Base-by-base conservation (phyloP, 2,797 vertebrate genomes). In the Monodelphis domestica region DNA sequence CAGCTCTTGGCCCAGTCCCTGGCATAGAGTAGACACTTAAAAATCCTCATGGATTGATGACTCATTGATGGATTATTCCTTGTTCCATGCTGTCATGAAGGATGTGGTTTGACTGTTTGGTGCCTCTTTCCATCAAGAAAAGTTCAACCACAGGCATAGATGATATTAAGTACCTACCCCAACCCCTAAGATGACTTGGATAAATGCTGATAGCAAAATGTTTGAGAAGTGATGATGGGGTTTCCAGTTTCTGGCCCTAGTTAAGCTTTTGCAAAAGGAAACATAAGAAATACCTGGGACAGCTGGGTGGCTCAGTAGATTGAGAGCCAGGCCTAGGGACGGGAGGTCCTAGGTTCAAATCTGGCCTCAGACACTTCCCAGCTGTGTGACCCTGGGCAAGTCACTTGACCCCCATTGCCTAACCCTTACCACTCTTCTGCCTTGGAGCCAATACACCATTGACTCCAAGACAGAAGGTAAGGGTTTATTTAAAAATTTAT, bases 81-180 rank as follows among this genome's bases (percentile, higher is more conserved):
- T 63, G 15, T n/a, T n/a, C 3, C 33, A 6, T 70, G 38, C 2
- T 17, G 54, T 88, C 56, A 12, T 84, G 30, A 88, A 93, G 33
- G 53, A 50, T 88, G 12, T 10, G 88, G 87, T 78, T 90, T 94
- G 92, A 55, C 51, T 84, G 50, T 29, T 26, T 56, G 89, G 26
- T 26, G 54, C 90, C n/a, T 54, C 57, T 70, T 78, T 93, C 87
- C 70, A 14, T 91, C 91, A 70, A 94, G 53, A 63, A 87, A 45
- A 94, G 94, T 93, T 89, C 91, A 87, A 90, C 90, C 53, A 54
- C 89, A 89, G 1, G 87, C 50, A 88, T 63, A 94, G 91, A 93
- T 95, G 94, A 95, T 95, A 93, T 95, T 94, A 95, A 87, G 78
- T 78, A 6, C n/a, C 59, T 78, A 21, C 70, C 93, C 93, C 90